Evolutionary conservation across 2,113 vertebrate species (phyloP), one percentile per base, ranked within the genome.

Genomic region (Mobula hypostoma): DNA sequence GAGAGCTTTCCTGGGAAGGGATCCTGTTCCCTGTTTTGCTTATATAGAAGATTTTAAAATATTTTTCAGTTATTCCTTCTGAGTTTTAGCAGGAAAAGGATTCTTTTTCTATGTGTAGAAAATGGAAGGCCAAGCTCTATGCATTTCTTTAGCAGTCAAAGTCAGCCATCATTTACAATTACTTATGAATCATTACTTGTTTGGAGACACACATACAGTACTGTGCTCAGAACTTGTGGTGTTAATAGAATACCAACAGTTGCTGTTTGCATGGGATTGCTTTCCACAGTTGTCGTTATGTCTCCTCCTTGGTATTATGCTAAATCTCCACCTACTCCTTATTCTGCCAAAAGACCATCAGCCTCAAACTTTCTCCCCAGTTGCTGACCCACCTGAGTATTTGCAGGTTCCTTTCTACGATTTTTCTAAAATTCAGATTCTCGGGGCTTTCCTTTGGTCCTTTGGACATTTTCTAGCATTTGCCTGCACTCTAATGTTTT

Each of bases 181-280:
- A 74, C 68, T 93, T 29, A 15, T 93, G 91, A 76, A 70, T 93
- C 70, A 76, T 56, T 48, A 93, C 36, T 74, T 74, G 40, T 74
- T 93, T 90, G 27, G 70, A 27, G 24, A 74, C 36, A 48, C 91
- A 48, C 48, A 48, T 48, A 4, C 48, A 48, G 48, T 56, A 56
- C 91, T 74, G 68, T 48, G 70, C 70, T 76, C 70, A 1, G 21
- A 36, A 27, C 7, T 48, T 11, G 27, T 32, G 32, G 36, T 56
- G 91, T 74, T 93, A 72, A 72, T 72, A 93, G 68, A 93, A 74
- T 56, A 29, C 70, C 17, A 74, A 74, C 90, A 93, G 32, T 19
- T 40, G 68, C 88, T 92, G 88, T 92, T n/a, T 92, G 32, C 7
- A 29, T 91, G 61, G 0, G 88, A 91, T 91, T 91, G 88, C n/a